Conservation (phyloP, 2,113 vertebrate genomes). For the Spilogale gracilis region DNA sequence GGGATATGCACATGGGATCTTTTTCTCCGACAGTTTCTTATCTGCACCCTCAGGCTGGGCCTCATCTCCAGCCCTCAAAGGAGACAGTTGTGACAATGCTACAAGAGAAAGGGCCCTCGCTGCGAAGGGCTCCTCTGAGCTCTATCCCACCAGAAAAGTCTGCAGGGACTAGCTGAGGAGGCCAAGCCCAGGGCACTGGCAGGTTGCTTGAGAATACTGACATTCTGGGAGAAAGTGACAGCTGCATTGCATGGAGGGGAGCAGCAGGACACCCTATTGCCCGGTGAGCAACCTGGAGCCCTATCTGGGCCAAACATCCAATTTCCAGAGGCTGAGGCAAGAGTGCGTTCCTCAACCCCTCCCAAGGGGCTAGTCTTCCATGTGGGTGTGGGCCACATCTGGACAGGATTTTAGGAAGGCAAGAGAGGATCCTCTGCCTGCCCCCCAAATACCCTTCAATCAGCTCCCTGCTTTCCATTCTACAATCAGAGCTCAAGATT, state of each 20-base stretch:
- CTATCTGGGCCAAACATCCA: not conserved
- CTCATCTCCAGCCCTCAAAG: not conserved
- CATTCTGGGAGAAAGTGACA: not conserved
- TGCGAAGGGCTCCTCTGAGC: not conserved
- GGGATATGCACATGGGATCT: accelerated
- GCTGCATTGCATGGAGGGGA: not conserved
- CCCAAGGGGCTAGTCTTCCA: not conserved
- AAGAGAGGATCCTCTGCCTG: not conserved
- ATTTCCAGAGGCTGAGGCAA: constrained; percentile 11
- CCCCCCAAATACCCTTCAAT: not conserved
- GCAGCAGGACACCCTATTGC: not conserved
- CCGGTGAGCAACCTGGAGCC: not conserved
- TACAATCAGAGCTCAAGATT: not conserved
- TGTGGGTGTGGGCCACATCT: not conserved
- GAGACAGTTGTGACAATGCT: not conserved
- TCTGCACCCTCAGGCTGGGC: not conserved
- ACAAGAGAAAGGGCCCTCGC: not conserved
- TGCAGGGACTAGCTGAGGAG: accelerated
- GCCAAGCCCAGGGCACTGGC: not conserved
- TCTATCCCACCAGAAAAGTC: not conserved
- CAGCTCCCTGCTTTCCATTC: not conserved
- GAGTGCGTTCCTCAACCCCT: not conserved
- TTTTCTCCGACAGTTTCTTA: not conserved
- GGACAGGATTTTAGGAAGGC: not conserved
- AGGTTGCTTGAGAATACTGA: not conserved